Evolutionary conservation across 2,888 invertebrate genomes (phyloP).

Genomic region (Eubasilissa splendida): DNA sequence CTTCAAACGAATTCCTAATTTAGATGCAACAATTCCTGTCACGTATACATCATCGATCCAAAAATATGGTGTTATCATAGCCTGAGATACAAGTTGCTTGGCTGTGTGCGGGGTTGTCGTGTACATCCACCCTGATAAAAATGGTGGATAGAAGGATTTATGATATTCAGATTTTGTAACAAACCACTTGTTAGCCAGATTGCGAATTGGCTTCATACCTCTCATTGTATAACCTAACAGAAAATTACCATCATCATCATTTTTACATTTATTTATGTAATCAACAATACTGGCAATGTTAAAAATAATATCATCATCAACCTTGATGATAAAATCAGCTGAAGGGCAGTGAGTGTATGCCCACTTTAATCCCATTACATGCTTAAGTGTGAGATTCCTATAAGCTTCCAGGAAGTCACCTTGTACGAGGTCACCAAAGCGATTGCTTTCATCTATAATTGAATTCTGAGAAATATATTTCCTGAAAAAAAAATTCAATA

Average conservation of each 20-base stretch:
- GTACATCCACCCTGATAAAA: conserved; percentile 90
- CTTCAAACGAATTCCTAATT: conserved; percentile 72
- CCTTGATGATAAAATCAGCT: conserved; percentile 78
- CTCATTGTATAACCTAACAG: conserved; percentile 80
- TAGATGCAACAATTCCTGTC: conserved; percentile 83
- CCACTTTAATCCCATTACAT: conserved; percentile 82
- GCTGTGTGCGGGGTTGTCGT: conserved; percentile 80
- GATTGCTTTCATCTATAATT: conserved; percentile 75
- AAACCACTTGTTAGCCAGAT: conserved; percentile 85
- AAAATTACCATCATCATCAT: conserved; percentile 64
- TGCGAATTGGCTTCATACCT: conserved; percentile 77
- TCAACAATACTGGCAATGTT: conserved; percentile 75
- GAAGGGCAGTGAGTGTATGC: conserved; percentile 71
- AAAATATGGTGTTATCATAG: conserved; percentile 78
- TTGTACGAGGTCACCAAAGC: conserved; percentile 81
- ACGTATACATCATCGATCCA: conserved; percentile 95
- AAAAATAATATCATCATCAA: conserved; percentile 86
- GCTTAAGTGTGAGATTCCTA: conserved; percentile 80
- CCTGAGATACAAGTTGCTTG: conserved; percentile 71
- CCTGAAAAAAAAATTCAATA: conserved; percentile 44
- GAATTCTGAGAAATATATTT: conserved; percentile 72
- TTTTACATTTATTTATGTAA: conserved; percentile 65
- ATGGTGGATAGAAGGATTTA: conserved; percentile 77
- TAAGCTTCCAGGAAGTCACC: conserved; percentile 81
- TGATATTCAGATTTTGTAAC: conserved; percentile 79